Base-by-base conservation (phyloP, 2,888 invertebrate genomes). In the Zhuqinia jingwanae region DNA sequence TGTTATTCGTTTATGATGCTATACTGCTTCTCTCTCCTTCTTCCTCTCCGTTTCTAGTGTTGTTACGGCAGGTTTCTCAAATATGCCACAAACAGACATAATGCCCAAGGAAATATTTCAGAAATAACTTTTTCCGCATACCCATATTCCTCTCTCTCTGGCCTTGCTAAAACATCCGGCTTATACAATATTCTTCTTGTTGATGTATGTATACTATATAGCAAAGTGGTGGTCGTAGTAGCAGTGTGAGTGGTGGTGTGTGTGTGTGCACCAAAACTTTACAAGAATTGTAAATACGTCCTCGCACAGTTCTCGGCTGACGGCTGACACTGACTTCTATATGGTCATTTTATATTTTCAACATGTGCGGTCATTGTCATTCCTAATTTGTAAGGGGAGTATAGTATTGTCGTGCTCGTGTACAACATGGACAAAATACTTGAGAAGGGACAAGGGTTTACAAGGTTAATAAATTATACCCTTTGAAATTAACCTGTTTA, bases 61-160 rank as follows among this genome's bases (percentile, higher is more conserved):
- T 81, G 84, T 36, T 65, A 56, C 30, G 60, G 85, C 77, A 47
- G 68, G 88, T 88, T 81, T 81, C 56, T 80, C 77, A 77, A 88
- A 88, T 85, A 88, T 85, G 88, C 88, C 88, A 88, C 70, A 81
- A 85, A 68, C 88, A 88, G 88, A 88, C 81, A 47, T 75, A 76
- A 50, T 68, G 81, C 81, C 86, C 36, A 65, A 70, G 53, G 85
- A 86, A 77, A 85, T 79, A 78, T 73, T 78, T 70, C 60, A 75
- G 65, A 63, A 45, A 63, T 60, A 85, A 77, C 60, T 78, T 85
- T n/a, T 70, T 58, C 65, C 58, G 15, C 15, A 27, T 47, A 65
- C 60, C 17, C 45, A 76, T 76, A 25, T 36, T 65, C 50, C 36
- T 36, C 8, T 36, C 36, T 36, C 8, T 36, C 3, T 30, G n/a